These are phyloP conservation scores for Diadophis punctatus DNA, from an alignment of 2,113 vertebrate genomes.

Conservation along the genomic window DNA sequence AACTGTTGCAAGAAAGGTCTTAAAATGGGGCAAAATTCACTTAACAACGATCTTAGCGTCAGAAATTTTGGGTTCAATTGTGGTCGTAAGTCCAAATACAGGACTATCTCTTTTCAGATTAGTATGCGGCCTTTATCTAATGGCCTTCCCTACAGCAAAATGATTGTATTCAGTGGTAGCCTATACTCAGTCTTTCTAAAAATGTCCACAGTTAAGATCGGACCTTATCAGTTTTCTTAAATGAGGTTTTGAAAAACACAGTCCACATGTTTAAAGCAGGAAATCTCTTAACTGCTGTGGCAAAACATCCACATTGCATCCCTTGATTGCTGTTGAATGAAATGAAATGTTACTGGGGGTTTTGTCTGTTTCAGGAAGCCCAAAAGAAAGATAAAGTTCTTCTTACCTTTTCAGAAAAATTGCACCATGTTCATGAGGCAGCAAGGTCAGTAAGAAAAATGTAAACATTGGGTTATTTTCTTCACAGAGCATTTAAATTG, in stretches of 20 bases:
- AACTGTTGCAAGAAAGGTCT: too few species aligned
- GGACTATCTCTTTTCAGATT: constrained; percentile 30
- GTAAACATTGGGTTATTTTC: constrained; percentile 9
- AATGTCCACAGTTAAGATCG: constrained; percentile 22
- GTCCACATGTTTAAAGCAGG: constrained; percentile 1
- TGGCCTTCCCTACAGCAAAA: constrained; percentile 9
- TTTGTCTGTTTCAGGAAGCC: constrained; percentile 83
- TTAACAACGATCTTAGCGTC: not conserved
- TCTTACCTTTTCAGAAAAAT: constrained; percentile 87
- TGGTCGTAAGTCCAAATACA: not conserved
- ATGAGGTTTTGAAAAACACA: not conserved
- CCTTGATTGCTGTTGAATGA: not conserved
- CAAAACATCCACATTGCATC: constrained; percentile 18
- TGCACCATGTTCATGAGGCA: constrained; percentile 84
- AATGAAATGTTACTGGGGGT: constrained; percentile 55
- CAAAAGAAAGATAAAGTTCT: constrained; percentile 90
- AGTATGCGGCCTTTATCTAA: constrained; percentile 36
- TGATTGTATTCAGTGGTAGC: constrained; percentile 33
- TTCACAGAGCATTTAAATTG: constrained; percentile 25
- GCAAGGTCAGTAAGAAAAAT: constrained; percentile 75
- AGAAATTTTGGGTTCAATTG: not conserved
- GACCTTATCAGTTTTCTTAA: constrained; percentile 28
- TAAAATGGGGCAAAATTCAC: too few species aligned
- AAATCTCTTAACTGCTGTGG: constrained; percentile 37
- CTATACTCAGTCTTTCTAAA: constrained; percentile 24